phyloP scores from a whole-genome alignment of 2,113 vertebrate genomes.

The Phainopepla nitens region DNA sequence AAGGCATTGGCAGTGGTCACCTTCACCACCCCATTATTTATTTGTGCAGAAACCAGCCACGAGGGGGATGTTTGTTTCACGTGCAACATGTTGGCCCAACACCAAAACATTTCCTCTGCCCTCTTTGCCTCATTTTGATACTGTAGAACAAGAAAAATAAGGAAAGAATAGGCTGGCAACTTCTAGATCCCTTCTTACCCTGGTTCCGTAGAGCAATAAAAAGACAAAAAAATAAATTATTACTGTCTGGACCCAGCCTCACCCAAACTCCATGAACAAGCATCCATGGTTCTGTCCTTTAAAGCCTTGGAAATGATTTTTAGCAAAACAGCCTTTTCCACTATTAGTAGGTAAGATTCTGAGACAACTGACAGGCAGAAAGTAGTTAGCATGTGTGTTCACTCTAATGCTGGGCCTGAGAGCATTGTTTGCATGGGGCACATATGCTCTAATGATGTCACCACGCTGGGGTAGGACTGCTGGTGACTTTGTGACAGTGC shows the following conservation, averaged over 20 bases:
- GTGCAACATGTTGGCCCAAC: neutral
- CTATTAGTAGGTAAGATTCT: neutral
- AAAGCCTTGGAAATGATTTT: neutral
- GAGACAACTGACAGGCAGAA: constrained; percentile 17
- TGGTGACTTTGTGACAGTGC: neutral
- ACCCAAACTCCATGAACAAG: neutral
- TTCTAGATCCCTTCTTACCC: neutral
- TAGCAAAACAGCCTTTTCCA: neutral
- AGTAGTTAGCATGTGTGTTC: neutral
- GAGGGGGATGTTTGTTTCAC: neutral
- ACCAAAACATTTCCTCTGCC: neutral
- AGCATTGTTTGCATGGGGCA: neutral
- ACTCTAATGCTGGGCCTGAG: neutral
- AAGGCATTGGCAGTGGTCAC: neutral
- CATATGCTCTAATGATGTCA: constrained; percentile 31
- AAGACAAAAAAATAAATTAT: neutral
- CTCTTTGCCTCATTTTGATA: neutral
- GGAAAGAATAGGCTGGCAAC: neutral
- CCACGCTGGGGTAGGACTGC: neutral
- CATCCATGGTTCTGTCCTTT: neutral
- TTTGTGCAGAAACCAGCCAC: neutral
- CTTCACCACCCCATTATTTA: fast-evolving
- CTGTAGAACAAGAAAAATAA: neutral
- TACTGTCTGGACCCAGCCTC: neutral
- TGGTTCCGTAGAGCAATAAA: neutral